A percentile compares a stretch with the other conserved stretches of the same genome.
Conservation (phyloP, 2,113 vertebrate species). For the Hyperoodon ampullatus region DNA sequence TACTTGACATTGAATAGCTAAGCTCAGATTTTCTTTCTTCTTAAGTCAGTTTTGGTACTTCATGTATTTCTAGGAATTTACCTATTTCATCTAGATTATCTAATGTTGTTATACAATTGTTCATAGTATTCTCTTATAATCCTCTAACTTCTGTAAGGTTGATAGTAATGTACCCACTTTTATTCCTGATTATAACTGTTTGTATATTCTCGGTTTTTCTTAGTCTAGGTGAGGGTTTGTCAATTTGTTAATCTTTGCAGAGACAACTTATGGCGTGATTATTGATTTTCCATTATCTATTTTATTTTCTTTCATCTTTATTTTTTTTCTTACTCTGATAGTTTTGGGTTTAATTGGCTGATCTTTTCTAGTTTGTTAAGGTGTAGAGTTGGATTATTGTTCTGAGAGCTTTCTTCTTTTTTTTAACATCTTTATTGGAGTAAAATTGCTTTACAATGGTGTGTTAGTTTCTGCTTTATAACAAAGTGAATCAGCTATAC, state of each 20-base stretch:
- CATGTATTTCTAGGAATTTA: background rate
- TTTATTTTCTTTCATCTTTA: background rate
- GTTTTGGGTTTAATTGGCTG: background rate
- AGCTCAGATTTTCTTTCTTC: background rate
- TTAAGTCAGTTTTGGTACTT: background rate
- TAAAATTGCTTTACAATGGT: too few relatives aligned
- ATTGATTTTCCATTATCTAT: background rate
- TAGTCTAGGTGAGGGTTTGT: background rate
- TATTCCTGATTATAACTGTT: background rate
- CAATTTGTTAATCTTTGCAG: background rate
- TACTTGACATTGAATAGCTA: background rate
- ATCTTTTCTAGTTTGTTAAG: background rate
- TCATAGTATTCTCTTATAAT: background rate
- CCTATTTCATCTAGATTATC: background rate
- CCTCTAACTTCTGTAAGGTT: background rate
- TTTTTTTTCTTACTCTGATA: constrained; percentile 4
- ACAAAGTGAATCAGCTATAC: too few relatives aligned
- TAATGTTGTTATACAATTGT: background rate
- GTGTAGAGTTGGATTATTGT: background rate
- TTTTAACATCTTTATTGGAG: too few relatives aligned
- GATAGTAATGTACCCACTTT: background rate
- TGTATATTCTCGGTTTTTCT: background rate
- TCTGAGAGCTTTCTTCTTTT: background rate
- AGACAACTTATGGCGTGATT: background rate
- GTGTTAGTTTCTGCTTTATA: too few relatives aligned